Conservation (phyloP, 2,113 vertebrate species). For the Onychorhynchus coronatus region DNA sequence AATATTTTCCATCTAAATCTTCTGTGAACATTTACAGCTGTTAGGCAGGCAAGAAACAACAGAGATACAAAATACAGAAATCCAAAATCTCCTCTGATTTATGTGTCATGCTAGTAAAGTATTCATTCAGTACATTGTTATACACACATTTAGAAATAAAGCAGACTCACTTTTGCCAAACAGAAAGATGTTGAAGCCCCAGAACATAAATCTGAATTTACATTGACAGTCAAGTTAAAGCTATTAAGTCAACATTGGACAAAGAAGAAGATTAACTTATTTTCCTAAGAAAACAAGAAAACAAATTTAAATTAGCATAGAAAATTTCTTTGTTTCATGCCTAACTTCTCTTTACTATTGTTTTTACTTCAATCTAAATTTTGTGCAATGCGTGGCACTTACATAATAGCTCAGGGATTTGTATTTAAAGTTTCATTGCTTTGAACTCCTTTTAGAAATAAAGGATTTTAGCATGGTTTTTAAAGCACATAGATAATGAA, state of each 20-base stretch:
- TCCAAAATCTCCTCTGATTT: not conserved
- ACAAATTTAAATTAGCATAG: not conserved
- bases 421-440: conserved; percentile 43
- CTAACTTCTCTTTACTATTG: not conserved
- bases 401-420: conserved; percentile 13
- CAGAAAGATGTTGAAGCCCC: not conserved
- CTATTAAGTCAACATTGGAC: not conserved
- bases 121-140: not conserved
- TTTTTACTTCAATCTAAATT: not conserved
- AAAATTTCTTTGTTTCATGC: not conserved
- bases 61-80: not conserved
- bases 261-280: not conserved
- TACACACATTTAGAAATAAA: not conserved
- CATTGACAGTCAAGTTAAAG: not conserved
- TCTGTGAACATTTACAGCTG: not conserved
- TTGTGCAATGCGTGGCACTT: not conserved
- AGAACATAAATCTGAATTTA: not conserved
- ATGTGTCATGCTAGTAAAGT: not conserved
- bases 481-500: conserved; percentile 2
- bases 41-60: not conserved
- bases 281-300: not conserved
- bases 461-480: not conserved
- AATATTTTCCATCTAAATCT: not conserved
- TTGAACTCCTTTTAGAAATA: conserved; percentile 33
- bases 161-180: not conserved